Conservation (phyloP, 1,140 invertebrate genomes). For the Melipona quadrifasciata region DNA sequence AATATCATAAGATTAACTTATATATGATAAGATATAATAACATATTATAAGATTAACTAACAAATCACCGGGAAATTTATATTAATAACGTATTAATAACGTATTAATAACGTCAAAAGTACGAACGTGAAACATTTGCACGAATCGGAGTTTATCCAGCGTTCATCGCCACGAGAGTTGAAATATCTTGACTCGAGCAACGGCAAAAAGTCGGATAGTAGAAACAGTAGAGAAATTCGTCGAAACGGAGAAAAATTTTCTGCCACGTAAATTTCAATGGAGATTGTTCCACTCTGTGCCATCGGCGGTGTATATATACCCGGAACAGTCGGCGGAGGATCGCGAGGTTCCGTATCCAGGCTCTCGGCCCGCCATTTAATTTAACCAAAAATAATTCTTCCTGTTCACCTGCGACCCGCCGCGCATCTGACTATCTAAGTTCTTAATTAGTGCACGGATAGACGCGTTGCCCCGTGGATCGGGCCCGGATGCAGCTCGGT, state of each 20-base stretch:
- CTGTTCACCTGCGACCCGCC: neutral
- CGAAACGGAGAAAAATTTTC: neutral
- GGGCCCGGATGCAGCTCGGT: neutral
- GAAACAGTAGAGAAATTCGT: too few relatives aligned
- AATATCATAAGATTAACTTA: too few relatives aligned
- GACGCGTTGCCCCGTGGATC: neutral
- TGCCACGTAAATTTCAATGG: neutral
- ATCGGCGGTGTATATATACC: neutral
- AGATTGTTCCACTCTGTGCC: neutral
- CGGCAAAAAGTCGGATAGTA: neutral
- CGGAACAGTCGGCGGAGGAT: neutral
- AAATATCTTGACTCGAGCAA: neutral
- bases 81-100: too few relatives aligned
- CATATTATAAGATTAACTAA: too few relatives aligned
- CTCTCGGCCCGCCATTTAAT: neutral
- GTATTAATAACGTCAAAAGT: too few relatives aligned
- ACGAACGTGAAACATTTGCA: too few relatives aligned
- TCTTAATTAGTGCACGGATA: constrained; percentile 31
- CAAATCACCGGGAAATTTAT: too few relatives aligned
- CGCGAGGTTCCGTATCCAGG: too few relatives aligned
- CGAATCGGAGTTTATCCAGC: too few relatives aligned
- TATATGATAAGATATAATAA: too few relatives aligned
- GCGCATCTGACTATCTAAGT: neutral
- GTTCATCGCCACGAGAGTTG: too few relatives aligned
- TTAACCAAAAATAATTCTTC: constrained; percentile 16